Evolutionary conservation across 2,888 invertebrate species (phyloP), one percentile per base, ranked within the genome.

Genomic region (Microdon myrmicae): DNA sequence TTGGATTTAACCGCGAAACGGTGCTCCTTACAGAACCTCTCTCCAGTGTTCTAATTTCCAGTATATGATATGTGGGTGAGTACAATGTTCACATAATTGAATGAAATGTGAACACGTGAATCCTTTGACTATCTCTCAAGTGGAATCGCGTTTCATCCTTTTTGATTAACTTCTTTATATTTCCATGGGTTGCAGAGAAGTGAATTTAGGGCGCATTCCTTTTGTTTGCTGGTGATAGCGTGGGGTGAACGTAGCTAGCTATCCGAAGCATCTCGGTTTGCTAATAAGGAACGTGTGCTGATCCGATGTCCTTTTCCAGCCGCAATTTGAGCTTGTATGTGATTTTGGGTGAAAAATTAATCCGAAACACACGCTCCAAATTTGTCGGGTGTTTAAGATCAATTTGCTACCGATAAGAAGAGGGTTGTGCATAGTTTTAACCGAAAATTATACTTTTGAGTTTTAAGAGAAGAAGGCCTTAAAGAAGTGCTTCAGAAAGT

Each of bases 291-390:
- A 43, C 64, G 51, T 53, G 64, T 53, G 64, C 32, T 45, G 9
- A 6, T 23, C 4, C 14, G 49, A 39, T 64, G 64, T 14, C 28
- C 58, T 53, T 64, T 64, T 64, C 9, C 10, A 48, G 58, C 47
- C 58, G 64, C 47, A 58, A 64, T 31, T 51, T 47, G 58, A 64
- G 47, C 20, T 14, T 41, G n/a, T 17, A 31, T 16, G 5, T 7
- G 5, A 26, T 34, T 39, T 53, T 58, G 58, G 45, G 64, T 58
- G 58, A 53, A 32, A 43, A 64, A 47, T 47, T 64, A 64, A 64
- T 64, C 64, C 53, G n/a, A 6, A 38, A 38, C 64, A 64, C 64
- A 53, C 58, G 47, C 47, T 64, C 25, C 23, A 43, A 58, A 64
- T 64, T 64, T 64, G 58, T 45, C 16, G 45, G 41, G 58, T 34